Percentiles rank a stretch among this genome's conserved stretches.
Conservation (phyloP, 2,888 invertebrate genomes). For the Chymomyza caudatula region DNA sequence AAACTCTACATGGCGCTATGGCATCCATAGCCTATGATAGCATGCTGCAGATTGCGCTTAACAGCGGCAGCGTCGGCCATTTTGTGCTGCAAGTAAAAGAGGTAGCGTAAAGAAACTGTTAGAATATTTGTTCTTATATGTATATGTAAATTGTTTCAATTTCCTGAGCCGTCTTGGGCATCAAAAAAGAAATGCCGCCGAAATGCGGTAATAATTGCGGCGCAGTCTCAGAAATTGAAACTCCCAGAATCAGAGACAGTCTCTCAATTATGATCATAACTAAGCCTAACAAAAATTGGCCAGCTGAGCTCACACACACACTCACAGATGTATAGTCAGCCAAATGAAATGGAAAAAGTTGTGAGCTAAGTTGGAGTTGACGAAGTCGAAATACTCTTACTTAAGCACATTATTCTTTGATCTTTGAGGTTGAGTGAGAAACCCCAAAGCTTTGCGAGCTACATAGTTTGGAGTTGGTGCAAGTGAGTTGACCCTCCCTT, state of each 20-base stretch:
- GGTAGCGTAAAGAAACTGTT: not conserved
- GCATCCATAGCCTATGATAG: constrained; percentile 20
- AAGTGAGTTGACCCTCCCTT: too few relatives aligned
- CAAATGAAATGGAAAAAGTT: not conserved
- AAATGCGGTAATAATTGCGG: not conserved
- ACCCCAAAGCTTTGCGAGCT: too few relatives aligned
- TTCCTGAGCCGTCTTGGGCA: not conserved
- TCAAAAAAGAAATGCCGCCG: not conserved
- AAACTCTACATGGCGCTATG: constrained; percentile 46
- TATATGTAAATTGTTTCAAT: constrained; percentile 2
- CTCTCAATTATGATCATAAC: not conserved
- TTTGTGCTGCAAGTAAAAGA: constrained; percentile 34
- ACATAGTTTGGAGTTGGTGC: too few relatives aligned
- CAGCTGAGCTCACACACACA: constrained; percentile 6
- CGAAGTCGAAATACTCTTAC: not conserved
- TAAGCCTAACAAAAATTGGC: not conserved
- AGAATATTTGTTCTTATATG: not conserved
- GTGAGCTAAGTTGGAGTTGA: not conserved
- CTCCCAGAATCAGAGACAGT: not conserved
- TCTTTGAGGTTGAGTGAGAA: too few relatives aligned
- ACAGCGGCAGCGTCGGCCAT: constrained; percentile 45
- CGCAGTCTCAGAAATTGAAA: not conserved
- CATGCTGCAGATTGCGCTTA: not conserved
- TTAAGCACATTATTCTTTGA: too few relatives aligned
- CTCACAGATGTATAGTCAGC: constrained; percentile 3